Base-by-base conservation (phyloP, 2,888 invertebrate genomes). In the Perizoma affinitatum region DNA sequence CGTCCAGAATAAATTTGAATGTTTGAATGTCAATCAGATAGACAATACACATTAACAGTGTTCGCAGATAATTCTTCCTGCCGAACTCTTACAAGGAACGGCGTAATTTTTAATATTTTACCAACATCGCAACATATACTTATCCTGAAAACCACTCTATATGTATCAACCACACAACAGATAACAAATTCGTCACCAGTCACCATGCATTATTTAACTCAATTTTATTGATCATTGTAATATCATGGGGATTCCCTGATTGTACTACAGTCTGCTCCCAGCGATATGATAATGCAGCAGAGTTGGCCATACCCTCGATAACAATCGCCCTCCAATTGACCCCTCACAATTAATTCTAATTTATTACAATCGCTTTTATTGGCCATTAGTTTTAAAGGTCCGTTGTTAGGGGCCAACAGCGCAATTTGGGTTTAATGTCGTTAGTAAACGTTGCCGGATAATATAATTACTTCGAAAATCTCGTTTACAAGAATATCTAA, bases 321-420 rank as follows among this genome's bases (percentile, higher is more conserved):
- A 6, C 54, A 51, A 45, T 60, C 62, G 59, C 54, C 63, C 70
- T 61, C 65, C 71, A 72, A 61, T 78, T 75, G 78, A 78, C 75
- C 78, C 68, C 63, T 60, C 63, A 40, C 54, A 58, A 70, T 70
- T 77, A 69, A 66, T 71, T 70, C 53, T 66, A 68, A 74, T 79
- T 73, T 73, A 75, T 72, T 68, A 71, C 72, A 65, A 73, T 70
- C 58, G 63, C 59, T 65, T 71, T 71, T 71, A 78, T 75, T 74
- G 74, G 58, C 58, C 62, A 54, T 65, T 54, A 59, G 50, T 58
- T 71, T 68, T 48, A 52, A 47, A 45, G 35, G 54, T 35, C 47
- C 40, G 6, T 10, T 49, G 53, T 50, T 41, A 35, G 36, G n/a
- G 50, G 22, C 40, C 44, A 22, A 22, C 22, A 38, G 11, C 6